These are phyloP conservation scores for Sus scrofa DNA, from an alignment of 2,113 vertebrate genomes.

Conservation along the genomic window DNA sequence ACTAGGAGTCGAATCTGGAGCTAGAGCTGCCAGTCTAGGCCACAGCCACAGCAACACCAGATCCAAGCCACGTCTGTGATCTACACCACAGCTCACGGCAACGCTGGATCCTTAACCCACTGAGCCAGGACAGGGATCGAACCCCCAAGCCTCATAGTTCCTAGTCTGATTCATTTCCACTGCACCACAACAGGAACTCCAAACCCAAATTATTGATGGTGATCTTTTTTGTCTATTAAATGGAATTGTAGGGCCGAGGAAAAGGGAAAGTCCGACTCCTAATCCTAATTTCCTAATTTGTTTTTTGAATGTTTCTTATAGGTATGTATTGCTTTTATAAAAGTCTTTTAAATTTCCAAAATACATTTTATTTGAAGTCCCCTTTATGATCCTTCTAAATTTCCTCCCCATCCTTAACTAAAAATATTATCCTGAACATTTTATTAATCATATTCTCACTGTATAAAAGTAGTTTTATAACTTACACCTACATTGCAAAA, in stretches of 20 bases:
- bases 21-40: no score
- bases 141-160: no score
- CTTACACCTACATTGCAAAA: not conserved
- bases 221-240: not conserved
- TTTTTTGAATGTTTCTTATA: not conserved
- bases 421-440: not conserved
- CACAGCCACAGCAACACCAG: no score
- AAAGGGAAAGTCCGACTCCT: not conserved
- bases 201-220: not conserved
- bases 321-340: not conserved
- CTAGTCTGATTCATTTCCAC: no score
- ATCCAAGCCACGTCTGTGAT: no score
- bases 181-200: no score
- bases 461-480: conserved; percentile 19
- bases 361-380: no score
- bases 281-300: not conserved
- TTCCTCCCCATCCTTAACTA: not conserved
- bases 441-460: not conserved
- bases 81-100: no score
- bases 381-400: not conserved
- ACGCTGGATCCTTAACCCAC: no score
- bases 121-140: no score
- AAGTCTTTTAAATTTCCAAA: not conserved
- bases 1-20: no score
- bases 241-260: not conserved